Evolutionary conservation across 2,888 invertebrate species (phyloP).

Genomic region (Pharmacophagus antenor): DNA sequence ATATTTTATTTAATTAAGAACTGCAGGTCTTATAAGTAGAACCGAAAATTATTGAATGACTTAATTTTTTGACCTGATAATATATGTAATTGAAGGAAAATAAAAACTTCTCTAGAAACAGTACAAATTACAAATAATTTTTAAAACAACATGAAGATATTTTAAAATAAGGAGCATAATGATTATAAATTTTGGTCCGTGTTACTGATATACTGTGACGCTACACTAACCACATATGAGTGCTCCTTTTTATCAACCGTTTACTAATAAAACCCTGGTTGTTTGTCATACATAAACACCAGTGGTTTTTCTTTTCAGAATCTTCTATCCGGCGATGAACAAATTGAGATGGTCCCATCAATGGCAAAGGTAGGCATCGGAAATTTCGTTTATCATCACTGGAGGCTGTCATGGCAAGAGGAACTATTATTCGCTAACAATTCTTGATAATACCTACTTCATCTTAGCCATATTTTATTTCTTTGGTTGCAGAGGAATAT

Average conservation of each 20-base stretch:
- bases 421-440: conserved; percentile 33
- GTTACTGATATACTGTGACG: conserved; percentile 78
- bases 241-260: conserved; percentile 75
- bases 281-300: conserved; percentile 91
- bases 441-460: conserved; percentile 23
- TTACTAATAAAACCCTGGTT: conserved; percentile 82
- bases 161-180: conserved; percentile 56
- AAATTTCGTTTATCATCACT: conserved; percentile 50
- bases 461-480: conserved; percentile 43
- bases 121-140: neutral
- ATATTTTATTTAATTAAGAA: too few species aligned
- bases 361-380: conserved; percentile 70
- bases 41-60: too few species aligned
- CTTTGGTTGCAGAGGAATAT: conserved; percentile 93
- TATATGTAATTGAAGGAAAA: neutral
- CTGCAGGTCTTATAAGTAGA: too few species aligned
- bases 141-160: neutral
- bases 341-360: conserved; percentile 63
- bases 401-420: conserved; percentile 56
- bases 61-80: neutral
- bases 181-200: conserved; percentile 79
- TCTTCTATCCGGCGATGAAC: conserved; percentile 74
- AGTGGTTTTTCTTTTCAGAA: conserved; percentile 94
- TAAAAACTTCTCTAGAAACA: neutral
- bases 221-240: conserved; percentile 74